Conservation (phyloP, 2,888 invertebrate genomes). For the Mesorhabditis belari region DNA sequence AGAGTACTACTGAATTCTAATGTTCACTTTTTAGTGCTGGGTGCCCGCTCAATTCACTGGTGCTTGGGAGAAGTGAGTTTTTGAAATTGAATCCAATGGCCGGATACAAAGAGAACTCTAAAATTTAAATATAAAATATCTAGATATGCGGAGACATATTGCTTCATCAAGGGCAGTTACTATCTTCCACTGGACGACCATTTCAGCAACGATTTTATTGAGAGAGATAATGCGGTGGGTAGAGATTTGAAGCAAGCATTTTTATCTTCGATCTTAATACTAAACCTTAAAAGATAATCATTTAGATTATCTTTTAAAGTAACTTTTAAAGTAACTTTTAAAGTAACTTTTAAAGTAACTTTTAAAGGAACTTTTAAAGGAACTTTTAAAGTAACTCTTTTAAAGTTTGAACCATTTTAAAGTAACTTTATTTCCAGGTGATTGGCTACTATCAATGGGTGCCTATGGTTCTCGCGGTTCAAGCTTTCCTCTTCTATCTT, state of each 20-base stretch:
- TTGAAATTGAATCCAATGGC: no score
- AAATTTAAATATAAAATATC: background rate
- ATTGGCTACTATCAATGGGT: conserved; percentile 47
- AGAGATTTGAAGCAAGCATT: no score
- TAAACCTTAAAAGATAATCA: background rate
- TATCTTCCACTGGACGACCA: conserved; percentile 32
- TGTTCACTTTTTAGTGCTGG: conserved; percentile 40
- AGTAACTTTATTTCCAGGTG: conserved; percentile 3
- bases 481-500: conserved; percentile 50
- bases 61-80: conserved; percentile 24
- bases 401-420: background rate
- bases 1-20: no score
- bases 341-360: no score
- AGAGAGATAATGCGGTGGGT: conserved; percentile 13
- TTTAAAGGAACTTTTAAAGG: no score
- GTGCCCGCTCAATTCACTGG: conserved; percentile 49
- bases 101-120: background rate
- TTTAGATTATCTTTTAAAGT: no score
- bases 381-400: no score
- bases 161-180: conserved; percentile 50
- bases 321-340: no score
- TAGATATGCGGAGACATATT: conserved; percentile 48
- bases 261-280: no score
- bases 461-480: conserved; percentile 41
- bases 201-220: conserved; percentile 24